Evolutionary conservation across 2,113 vertebrate species (phyloP), one percentile per base, ranked within the genome.

Genomic region (Ahaetulla prasina): DNA sequence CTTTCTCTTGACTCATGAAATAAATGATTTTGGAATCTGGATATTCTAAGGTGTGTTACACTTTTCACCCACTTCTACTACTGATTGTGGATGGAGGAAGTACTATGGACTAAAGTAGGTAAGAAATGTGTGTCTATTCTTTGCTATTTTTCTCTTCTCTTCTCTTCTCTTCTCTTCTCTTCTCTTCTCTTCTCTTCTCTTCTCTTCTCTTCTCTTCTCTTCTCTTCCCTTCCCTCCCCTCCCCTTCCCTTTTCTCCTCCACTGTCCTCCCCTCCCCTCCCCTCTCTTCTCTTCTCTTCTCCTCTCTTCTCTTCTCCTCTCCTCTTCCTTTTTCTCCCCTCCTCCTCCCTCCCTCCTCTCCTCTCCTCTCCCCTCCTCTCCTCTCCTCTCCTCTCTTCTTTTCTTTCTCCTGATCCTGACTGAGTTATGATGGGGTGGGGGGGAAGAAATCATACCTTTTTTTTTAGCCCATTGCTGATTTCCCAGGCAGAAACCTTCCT

Each of bases 251-350:
- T 52, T 11, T 11, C 49, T 50, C 45, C 45, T 8, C 8, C n/a
- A n/a, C n/a, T n/a, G n/a, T 52, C 50, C 0, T 14, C 50, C 3
- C 50, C 2, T 14, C 11, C 3, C 50, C 3, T 14, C 50, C 3
- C 50, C 3, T 52, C 50, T 1, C 53, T 8, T 25, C 55, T 0
- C 22, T 9, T 25, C 23, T 0, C 23, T 3, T 25, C 55, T 1
- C 55, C 2, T 20, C 53, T 1, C 23, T 1, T 25, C 55, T 3
- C 55, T 2, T 54, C 53, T 2, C 20, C 2, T 22, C 53, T 54
- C 20, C 1, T 2, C 5, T 54, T 6, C 5, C 0, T 1, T 54
- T 5, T 25, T 25, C 4, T 54, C 53, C 54, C 2, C 6, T 23
- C 54, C 22, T 2, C 6, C 2, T 8, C 53, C 0, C 53, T 22